Percentiles rank a stretch among this genome's conserved stretches.
Conservation (phyloP, 2,797 vertebrate species). For the Crypturellus tataupa region DNA sequence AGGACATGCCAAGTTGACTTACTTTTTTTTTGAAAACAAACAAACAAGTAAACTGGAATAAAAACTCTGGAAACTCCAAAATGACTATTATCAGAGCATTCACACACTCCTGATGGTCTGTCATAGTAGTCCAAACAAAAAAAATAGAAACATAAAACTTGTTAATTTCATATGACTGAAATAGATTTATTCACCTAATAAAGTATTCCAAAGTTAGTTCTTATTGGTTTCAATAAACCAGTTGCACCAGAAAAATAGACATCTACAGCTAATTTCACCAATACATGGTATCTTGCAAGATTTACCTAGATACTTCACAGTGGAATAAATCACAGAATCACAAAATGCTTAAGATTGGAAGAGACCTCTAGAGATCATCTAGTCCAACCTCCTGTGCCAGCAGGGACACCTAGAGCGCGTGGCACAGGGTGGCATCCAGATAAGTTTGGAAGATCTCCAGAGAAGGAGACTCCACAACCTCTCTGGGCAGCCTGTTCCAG, state of each 20-base stretch:
- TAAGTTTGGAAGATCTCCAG: too few relatives aligned
- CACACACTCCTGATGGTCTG: neutral
- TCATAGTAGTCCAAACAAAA: neutral
- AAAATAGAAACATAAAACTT: neutral
- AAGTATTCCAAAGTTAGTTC: neutral
- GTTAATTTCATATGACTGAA: neutral
- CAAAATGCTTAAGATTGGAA: too few relatives aligned
- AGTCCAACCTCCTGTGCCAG: too few relatives aligned
- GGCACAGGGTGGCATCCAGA: too few relatives aligned
- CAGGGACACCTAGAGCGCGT: too few relatives aligned
- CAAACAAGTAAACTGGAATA: neutral
- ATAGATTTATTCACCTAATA: neutral
- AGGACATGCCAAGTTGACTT: neutral
- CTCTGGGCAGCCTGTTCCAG: too few relatives aligned
- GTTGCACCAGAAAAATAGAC: neutral
- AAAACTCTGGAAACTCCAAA: neutral
- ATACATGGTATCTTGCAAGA: neutral
- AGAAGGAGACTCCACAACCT: too few relatives aligned
- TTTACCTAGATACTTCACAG: neutral
- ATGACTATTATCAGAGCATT: neutral
- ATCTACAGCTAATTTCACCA: neutral
- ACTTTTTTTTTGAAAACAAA: neutral
- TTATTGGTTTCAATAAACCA: neutral
- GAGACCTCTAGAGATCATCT: too few relatives aligned
- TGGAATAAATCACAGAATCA: too few relatives aligned